Conservation (phyloP, 1,140 invertebrate genomes). For the Drosophila guanche region DNA sequence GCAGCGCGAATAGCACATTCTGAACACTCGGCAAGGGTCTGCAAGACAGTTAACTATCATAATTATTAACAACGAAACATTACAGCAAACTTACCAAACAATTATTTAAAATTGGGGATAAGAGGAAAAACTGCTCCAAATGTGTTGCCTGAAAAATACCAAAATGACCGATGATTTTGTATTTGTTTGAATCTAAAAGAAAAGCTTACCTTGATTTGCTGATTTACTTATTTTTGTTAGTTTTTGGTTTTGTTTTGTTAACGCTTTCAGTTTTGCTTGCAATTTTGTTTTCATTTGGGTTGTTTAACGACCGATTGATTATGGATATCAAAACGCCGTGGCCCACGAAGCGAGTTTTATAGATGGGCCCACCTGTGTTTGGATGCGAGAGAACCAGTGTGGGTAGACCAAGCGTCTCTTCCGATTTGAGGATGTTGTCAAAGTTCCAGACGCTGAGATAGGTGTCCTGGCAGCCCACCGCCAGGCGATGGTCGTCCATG, state of each 20-base stretch:
- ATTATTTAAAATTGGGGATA: not conserved
- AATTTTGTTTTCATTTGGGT: too few relatives aligned
- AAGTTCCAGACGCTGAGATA: slow-evolving; percentile 57
- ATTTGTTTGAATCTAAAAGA: not conserved
- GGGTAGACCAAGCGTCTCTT: too few relatives aligned
- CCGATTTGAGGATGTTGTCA: not conserved
- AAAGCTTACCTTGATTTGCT: not conserved
- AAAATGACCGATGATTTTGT: too few relatives aligned
- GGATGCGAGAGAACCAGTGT: too few relatives aligned
- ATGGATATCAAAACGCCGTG: too few relatives aligned
- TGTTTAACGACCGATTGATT: too few relatives aligned
- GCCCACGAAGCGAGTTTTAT: too few relatives aligned
- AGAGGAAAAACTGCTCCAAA: not conserved
- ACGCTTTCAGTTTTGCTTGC: not conserved
- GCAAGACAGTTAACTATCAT: not conserved
- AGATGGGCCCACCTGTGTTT: too few relatives aligned
- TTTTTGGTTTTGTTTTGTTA: too few relatives aligned
- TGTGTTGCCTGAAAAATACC: not conserved
- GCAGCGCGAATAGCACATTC: slow-evolving; percentile 24
- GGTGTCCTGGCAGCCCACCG: slow-evolving; percentile 39
- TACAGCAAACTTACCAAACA: slow-evolving; percentile 1
- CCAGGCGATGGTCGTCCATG: slow-evolving; percentile 47
- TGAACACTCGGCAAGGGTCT: slow-evolving; percentile 8
- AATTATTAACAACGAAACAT: not conserved
- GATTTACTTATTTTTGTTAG: too few relatives aligned